These are phyloP conservation scores for Ephialtes manifestator DNA, from an alignment of 2,888 invertebrate species.

Conservation along the genomic window DNA sequence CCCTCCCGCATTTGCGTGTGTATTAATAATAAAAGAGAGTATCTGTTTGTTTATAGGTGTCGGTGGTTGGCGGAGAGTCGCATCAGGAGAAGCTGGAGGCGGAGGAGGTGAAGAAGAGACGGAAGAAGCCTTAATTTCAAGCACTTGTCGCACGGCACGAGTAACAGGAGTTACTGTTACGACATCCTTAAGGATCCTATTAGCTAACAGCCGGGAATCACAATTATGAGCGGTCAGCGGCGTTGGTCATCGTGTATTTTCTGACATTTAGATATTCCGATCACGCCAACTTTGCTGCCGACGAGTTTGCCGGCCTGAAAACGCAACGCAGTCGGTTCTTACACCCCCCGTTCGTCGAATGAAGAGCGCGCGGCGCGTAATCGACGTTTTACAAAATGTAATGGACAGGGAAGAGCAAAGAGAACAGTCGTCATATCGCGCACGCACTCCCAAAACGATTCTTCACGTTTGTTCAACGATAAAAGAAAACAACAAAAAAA, in stretches of 20 bases:
- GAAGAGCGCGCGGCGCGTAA: slow-evolving; percentile 20
- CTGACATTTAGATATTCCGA: slow-evolving; percentile 55
- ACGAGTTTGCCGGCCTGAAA: neutral
- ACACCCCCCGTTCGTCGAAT: neutral
- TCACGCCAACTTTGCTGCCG: slow-evolving; percentile 30
- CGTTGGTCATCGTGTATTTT: neutral
- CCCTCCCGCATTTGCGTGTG: slow-evolving; percentile 45
- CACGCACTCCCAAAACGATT: neutral
- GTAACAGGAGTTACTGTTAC: slow-evolving; percentile 6
- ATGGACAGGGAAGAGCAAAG: neutral
- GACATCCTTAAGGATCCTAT: slow-evolving; percentile 70
- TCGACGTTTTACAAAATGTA: slow-evolving; percentile 28
- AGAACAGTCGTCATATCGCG: neutral
- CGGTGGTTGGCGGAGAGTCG: neutral
- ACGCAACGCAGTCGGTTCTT: neutral
- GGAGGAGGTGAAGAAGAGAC: neutral
- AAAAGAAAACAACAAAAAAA: no score
- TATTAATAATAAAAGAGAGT: slow-evolving; percentile 15
- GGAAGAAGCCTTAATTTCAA: neutral
- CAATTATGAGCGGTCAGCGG: slow-evolving; percentile 12
- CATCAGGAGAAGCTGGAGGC: neutral
- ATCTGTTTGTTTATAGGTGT: slow-evolving; percentile 33
- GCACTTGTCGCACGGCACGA: neutral
- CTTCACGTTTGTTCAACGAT: neutral
- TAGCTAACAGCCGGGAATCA: slow-evolving; percentile 69